These are phyloP conservation scores for Apantesis nais DNA, from an alignment of 2,888 invertebrate species.

Conservation along the genomic window DNA sequence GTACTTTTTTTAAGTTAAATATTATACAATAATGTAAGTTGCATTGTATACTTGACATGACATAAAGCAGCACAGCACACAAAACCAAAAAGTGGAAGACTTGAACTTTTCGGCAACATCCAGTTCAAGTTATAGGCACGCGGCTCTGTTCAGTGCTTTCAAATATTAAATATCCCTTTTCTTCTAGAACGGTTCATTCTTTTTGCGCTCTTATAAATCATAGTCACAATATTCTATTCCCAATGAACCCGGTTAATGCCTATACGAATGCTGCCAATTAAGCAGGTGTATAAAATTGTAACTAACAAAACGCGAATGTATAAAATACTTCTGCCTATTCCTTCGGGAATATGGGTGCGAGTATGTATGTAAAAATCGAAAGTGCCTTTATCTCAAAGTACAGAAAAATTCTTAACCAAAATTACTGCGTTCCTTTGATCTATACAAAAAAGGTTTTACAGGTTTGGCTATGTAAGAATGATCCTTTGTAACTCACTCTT, in stretches of 20 bases:
- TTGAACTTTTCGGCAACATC: too few species aligned
- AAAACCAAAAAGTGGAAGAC: too few species aligned
- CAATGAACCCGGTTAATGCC: not conserved
- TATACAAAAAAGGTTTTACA: slow-evolving; percentile 1
- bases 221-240: not conserved
- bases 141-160: too few species aligned
- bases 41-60: too few species aligned
- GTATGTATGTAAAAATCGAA: not conserved
- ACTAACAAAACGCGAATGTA: not conserved
- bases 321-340: not conserved
- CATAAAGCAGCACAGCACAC: too few species aligned
- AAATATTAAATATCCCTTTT: too few species aligned
- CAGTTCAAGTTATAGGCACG: too few species aligned
- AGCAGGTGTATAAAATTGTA: not conserved
- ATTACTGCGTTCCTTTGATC: not conserved
- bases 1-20: too few species aligned
- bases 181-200: too few species aligned
- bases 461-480: not conserved
- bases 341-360: not conserved
- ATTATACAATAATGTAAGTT: too few species aligned
- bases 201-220: too few species aligned
- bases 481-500: not conserved
- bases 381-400: not conserved
- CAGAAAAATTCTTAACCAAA: not conserved
- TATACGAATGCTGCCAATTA: too few species aligned